Conservation (phyloP, 2,797 vertebrate genomes). For the Ceyx erithaca region DNA sequence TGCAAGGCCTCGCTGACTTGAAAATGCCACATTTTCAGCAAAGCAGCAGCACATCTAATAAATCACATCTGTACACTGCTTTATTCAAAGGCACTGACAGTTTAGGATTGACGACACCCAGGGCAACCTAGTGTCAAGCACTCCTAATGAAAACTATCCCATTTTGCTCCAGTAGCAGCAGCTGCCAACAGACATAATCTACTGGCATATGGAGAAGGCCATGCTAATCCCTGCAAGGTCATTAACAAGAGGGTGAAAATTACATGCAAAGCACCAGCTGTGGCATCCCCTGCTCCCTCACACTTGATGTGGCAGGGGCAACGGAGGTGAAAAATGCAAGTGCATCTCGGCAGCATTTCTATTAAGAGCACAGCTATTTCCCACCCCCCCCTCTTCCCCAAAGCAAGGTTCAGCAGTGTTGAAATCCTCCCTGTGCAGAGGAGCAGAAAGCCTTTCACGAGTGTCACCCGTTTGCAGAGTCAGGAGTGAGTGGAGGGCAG, state of each 20-base stretch:
- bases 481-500: background rate
- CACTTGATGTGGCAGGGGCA: slow-evolving; percentile 47
- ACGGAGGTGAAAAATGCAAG: slow-evolving; percentile 49
- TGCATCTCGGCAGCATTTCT: background rate
- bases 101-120: slow-evolving; percentile 75
- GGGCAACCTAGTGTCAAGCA: slow-evolving; percentile 74
- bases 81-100: slow-evolving; percentile 74
- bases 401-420: background rate
- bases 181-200: slow-evolving; percentile 75
- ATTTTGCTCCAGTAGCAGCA: slow-evolving; percentile 69
- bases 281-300: slow-evolving; percentile 72
- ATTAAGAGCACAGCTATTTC: slow-evolving; percentile 13
- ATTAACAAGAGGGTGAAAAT: slow-evolving; percentile 77
- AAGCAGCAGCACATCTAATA: slow-evolving; percentile 55
- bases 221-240: slow-evolving; percentile 77
- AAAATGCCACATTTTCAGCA: slow-evolving; percentile 52
- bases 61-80: slow-evolving; percentile 66
- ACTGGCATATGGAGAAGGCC: slow-evolving; percentile 75
- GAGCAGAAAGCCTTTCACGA: background rate
- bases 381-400: background rate
- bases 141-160: slow-evolving; percentile 78
- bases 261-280: slow-evolving; percentile 73
- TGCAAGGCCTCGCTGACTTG: slow-evolving; percentile 35
- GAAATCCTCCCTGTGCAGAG: background rate
- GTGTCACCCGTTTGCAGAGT: background rate